A percentile compares a stretch with the other conserved stretches of the same genome.
Evolutionary conservation across 23 tunicate genomes (phyloP).

Genomic region (Trididemnum clinides): DNA sequence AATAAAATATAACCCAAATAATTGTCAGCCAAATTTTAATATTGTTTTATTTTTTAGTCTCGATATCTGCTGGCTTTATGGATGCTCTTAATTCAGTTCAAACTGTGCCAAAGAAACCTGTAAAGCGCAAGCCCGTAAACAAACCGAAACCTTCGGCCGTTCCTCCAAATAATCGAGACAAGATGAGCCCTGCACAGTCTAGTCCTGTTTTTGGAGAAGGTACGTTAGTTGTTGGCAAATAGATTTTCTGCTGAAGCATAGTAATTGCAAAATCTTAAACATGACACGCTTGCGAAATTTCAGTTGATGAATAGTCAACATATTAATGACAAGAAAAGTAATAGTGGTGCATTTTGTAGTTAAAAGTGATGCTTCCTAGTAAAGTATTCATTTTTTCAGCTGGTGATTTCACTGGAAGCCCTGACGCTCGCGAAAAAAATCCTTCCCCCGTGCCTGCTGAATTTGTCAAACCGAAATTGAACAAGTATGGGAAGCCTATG

Average conservation of each 20-base stretch:
- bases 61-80: conserved; percentile 85
- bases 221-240: conserved; percentile 2
- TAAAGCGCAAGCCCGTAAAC: conserved; percentile 53
- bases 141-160: conserved; percentile 35
- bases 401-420: conserved; percentile 37
- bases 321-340: too few species aligned
- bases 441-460: conserved; percentile 56
- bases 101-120: conserved; percentile 24
- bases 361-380: too few species aligned
- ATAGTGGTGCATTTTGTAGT: too few species aligned
- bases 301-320: too few species aligned
- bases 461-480: conserved; percentile 67
- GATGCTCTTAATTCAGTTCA: conserved; percentile 76
- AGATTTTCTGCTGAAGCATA: too few species aligned
- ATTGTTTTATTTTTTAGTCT: conserved; percentile 42
- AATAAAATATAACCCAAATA: too few species aligned
- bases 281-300: too few species aligned
- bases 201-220: conserved; percentile 60
- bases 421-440: conserved; percentile 3
- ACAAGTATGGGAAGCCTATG: conserved; percentile 84
- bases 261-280: too few species aligned
- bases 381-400: conserved; percentile 32
- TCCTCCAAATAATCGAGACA: neutral
- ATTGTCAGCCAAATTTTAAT: too few species aligned
- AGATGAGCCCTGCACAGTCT: conserved; percentile 34